Base-by-base conservation (phyloP, 2,797 vertebrate genomes). In the Mormyrops boulengeri region DNA sequence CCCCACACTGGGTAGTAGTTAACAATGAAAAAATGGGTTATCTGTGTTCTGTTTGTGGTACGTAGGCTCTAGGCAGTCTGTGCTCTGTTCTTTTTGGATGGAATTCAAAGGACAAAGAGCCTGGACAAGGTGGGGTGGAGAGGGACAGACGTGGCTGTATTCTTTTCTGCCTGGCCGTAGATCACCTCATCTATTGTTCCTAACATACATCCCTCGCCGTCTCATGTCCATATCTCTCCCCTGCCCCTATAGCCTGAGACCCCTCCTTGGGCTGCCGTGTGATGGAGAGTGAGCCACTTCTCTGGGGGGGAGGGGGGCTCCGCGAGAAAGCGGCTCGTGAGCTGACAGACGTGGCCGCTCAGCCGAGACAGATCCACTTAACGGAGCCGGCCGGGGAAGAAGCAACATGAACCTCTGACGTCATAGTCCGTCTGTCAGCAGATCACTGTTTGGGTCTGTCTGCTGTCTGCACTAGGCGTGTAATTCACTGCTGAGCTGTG, bases 311-410 rank as follows among this genome's bases (percentile, higher is more conserved):
- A 41, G 86, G 50, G 19, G 4, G 55, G 0, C 19, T 90, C 55
- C 82, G 57, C 89, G 90, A 88, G 49, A 26, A 22, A 85, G 87
- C 69, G 89, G 91, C 89, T 22, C 80, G 87, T 8, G 19, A 85
- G 90, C 90, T 87, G 87, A 88, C 66, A 53, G 66, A 85, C 88
- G 92, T 89, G 77, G 91, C 93, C 92, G 60, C 92, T 91, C 91
- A 88, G 88, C 91, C 92, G 86, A 89, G 84, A 91, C 89, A 91
- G 95, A 95, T 96, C 93, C 94, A 95, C 95, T 96, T 96, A 96
- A 93, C 90, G 91, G 89, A 93, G 89, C 91, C 88, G 8, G 92
- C 91, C 93, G 92, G 73, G 89, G 92, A 92, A 92, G 91, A 93
- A 92, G 92, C 93, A 84, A 82, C 12, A 89, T 87, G 30, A 50